Evolutionary conservation across 2,797 vertebrate genomes (phyloP), one percentile per base, ranked within the genome.

Genomic region (Odontamblyopus lacepedii): DNA sequence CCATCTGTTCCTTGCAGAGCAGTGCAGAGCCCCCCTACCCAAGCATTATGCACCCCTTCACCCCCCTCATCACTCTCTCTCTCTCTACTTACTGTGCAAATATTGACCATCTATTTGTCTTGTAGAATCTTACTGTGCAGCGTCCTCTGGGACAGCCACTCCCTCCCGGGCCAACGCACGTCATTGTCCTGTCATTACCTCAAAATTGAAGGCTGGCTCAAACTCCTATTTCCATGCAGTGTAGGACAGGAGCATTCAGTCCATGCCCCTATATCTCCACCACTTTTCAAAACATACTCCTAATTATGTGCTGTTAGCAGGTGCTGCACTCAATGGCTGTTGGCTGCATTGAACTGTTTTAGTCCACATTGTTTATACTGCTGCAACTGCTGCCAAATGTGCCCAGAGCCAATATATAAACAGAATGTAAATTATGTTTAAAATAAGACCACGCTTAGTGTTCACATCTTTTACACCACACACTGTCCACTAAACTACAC

Each of bases 1-100:
- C 95, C 96, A 97, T 96, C 96, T 97, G 96, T 87, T 92, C 91
- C 87, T 80, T 50, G 29, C 56, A 83, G 89, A 78, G 88, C 87
- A 90, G 83, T 87, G 86, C 90, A 90, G 93, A 91, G 92, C 90
- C 91, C 91, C 91, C 83, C 84, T 82, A 23, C 65, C 81, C 85
- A 84, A 80, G 85, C 85, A 85, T 87, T 80, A 84, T 86, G 77
- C 85, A 83, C 85, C 80, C 83, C 83, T 72, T 75, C 78, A 69
- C 79, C 80, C 77, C 75, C 77, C 73, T 77, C 76, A 77, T 79
- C 72, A 65, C 72, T 76, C 83, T 79, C 85, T 69, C 85, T 69
- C 84, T 87, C 90, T 91, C 83, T 65, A 65, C 90, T 92, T 90
- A 89, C 90, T 92, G 86, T 91, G 92, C 92, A 94, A 94, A 95